Base-by-base conservation (phyloP, 2,113 vertebrate species). In the Scalopus aquaticus region DNA sequence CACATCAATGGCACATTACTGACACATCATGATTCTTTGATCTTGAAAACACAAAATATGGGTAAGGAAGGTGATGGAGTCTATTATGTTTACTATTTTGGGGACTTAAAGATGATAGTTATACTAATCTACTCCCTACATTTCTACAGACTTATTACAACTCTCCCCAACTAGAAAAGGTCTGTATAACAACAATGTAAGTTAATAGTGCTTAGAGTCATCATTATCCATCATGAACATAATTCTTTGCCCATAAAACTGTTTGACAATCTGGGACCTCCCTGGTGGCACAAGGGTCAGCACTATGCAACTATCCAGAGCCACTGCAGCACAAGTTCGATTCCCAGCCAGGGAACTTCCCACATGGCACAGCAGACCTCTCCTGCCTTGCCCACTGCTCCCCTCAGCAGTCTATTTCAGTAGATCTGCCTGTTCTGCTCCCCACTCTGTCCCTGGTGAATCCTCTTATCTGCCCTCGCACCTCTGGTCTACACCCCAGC, bases 11-110 rank as follows among this genome's bases (percentile, higher is more conserved):
- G 58, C 26, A 20, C 5, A 49, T 80, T 80, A 94, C n/a, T 92
- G 67, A 94, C 65, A 76, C 84, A 65, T 54, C 24, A 74, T 35
- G 54, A 39, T 91, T 88, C 32, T 85, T 92, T 77, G 54, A 81
- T 58, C 26, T 79, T 30, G 73, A 90, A 93, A 56, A 82, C 10
- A 89, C 54, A 85, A 92, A 93, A 67, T 67, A 32, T 54, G 51
- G 72, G 32, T 79, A 95, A 80, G n/a, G 35, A 93, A 92, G 46
- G 15, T 44, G 58, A 32, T 51, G 5, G 13, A 70, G 44, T 76
- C 26, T 76, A n/a, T 37, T 72, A 32, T 44, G 3, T 51, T 93
- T 64, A 88, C 28, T 91, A 5, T 65, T 39, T 88, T 46, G 42
- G 60, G 3, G 32, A 49, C 54, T 81, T 22, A 93, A 92, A 77